Evolutionary conservation across 2,113 vertebrate species (phyloP), one percentile per base, ranked within the genome.

Genomic region (Silurus meridionalis): DNA sequence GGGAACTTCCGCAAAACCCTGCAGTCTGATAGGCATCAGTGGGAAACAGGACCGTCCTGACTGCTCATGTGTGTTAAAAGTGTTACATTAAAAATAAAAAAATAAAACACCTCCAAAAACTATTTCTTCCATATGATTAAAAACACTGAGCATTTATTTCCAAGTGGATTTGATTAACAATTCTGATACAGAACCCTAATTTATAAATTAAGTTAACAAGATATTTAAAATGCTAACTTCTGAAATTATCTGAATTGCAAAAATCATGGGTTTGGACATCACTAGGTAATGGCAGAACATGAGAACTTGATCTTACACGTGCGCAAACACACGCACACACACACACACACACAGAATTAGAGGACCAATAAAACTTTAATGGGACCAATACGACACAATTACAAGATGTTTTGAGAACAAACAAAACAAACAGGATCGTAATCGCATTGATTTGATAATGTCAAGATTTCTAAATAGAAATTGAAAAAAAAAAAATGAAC

Each of bases 291-390:
- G 23, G 3, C 28, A 71, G 5, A 69, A 48, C 21, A 72, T 48
- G 37, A 53, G 17, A 11, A 50, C n/a, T 75, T 6, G 9, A 52
- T 50, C 46, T 23, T 52, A 13, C 52, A 75, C 2, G 2, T 6
- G 15, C 4, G 52, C 13, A 5, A 11, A 19, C 58, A 19, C 58
- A 25, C 28, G 28, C 37, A 17, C 67, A 69, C 28, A 69, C 0
- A 69, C 1, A 69, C 28, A 69, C 25, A 37, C 66, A 69, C 66
- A 78, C 6, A 55, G 52, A 14, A 61, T 60, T 80, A 46, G 28
- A 69, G 84, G 61, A 67, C 25, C 74, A 67, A 55, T 85, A 52
- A 58, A 58, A 69, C 60, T 80, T 85, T 85, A 69, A 80, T 85
- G 64, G n/a, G 6, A 85, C 37, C 37, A 37, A 37, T 37, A 37